A percentile compares a stretch with the other conserved stretches of the same genome.
These are phyloP conservation scores for Clytia hemisphaerica DNA, from an alignment of 30 jellyfish, hydroid and myxozoan species.

Conservation along the genomic window DNA sequence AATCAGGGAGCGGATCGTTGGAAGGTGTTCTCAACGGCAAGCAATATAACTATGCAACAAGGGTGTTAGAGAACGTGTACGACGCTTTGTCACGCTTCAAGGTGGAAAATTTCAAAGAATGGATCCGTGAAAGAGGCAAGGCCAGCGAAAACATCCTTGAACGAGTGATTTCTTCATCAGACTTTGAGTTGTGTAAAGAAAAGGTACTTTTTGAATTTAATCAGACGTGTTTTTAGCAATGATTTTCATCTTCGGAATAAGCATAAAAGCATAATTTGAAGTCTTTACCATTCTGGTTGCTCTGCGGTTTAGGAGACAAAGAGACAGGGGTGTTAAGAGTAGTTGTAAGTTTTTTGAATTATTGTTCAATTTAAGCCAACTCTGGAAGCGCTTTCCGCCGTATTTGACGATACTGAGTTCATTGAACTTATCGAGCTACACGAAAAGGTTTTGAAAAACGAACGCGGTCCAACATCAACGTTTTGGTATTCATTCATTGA, in stretches of 20 bases:
- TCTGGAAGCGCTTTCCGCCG: no score
- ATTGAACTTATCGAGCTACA: slow-evolving; percentile 22
- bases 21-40: slow-evolving; percentile 20
- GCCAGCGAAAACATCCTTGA: neutral
- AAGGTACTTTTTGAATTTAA: neutral
- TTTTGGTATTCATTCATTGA: slow-evolving; percentile 15
- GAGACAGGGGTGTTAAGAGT: no score
- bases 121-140: slow-evolving; percentile 19
- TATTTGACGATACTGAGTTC: neutral
- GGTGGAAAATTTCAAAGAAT: slow-evolving; percentile 19
- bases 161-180: neutral
- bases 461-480: neutral
- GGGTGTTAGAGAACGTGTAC: neutral
- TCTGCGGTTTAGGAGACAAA: no score
- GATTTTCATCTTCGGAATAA: no score
- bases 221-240: no score
- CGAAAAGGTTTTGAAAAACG: slow-evolving; percentile 6
- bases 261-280: no score
- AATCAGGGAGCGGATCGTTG: neutral
- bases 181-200: neutral
- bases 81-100: slow-evolving; percentile 11
- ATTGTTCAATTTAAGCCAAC: no score
- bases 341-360: no score
- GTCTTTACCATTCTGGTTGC: no score
- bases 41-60: slow-evolving; percentile 19